A percentile compares a stretch with the other conserved stretches of the same genome.
Evolutionary conservation across 1,140 invertebrate species (phyloP).

Genomic region (Eciton burchellii): DNA sequence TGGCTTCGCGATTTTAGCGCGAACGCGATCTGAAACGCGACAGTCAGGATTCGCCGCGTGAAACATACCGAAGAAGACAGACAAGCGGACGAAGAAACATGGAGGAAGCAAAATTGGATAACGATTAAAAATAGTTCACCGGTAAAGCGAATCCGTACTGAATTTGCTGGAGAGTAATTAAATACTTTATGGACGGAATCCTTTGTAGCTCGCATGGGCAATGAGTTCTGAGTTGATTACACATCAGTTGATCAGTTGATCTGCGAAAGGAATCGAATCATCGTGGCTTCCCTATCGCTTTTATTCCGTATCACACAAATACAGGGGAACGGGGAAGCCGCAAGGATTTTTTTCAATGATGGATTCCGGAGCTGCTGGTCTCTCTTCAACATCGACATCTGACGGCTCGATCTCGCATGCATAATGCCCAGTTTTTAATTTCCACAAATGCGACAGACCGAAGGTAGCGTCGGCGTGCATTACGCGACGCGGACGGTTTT

Average conservation of each 20-base stretch:
- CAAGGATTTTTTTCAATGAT: neutral
- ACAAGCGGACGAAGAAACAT: neutral
- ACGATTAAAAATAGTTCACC: neutral
- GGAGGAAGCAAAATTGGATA: neutral
- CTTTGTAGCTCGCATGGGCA: neutral
- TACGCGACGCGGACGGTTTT: conserved; percentile 6
- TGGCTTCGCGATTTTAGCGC: no score
- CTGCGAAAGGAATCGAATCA: neutral
- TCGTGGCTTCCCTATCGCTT: neutral
- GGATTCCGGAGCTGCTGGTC: neutral
- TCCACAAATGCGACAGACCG: neutral
- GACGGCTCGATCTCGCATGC: conserved; percentile 23
- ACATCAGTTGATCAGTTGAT: neutral
- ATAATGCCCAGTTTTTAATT: conserved; percentile 51
- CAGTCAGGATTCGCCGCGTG: neutral
- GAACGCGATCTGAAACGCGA: neutral
- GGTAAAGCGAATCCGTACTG: neutral
- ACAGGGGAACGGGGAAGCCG: neutral
- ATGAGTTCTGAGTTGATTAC: conserved; percentile 4
- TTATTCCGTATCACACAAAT: neutral
- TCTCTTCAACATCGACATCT: neutral
- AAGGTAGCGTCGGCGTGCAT: conserved; percentile 1
- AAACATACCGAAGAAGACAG: neutral
- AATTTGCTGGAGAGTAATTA: neutral
- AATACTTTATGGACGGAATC: conserved; percentile 1